Evolutionary conservation across 2,797 vertebrate species (phyloP), one percentile per base, ranked within the genome.

Genomic region (Enteromius unitaeniatus): DNA sequence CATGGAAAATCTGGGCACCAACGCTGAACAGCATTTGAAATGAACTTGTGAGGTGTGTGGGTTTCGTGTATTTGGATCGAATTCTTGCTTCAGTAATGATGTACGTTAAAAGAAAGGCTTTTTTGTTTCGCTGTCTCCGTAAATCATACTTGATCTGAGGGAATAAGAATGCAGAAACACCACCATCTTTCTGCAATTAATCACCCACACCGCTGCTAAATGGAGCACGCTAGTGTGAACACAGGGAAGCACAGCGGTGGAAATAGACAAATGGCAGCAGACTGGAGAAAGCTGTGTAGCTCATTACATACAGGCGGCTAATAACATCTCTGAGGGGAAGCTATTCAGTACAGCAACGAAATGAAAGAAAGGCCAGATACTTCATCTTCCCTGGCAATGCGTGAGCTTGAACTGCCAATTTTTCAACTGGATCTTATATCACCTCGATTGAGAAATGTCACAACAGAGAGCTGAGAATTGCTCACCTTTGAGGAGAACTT

Each of bases 401-500:
- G 64, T 34, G 42, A 37, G 53, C 70, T 62, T 34, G 55, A 49
- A 74, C 19, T 1, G 6, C 15, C 23, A 45, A n/a, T 81, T 72
- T 72, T 51, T 70, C 53, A 62, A 9, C 19, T 51, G 13, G n/a
- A 37, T 82, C 70, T 65, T 49, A 74, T 10, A 51, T 64, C 45
- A 51, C 53, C 42, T 49, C 13, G 47, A 13, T 13, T 74, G 70
- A 37, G 42, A 49, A 73, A 81, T 23, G 17, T n/a, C 40, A 60
- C 28, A 60, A 53, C 15, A 76, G 73, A 34, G 40, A 47, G 49
- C 13, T 45, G 26, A 51, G 6, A 45, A 37, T 13, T 74, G 23
- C 64, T 31, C 23, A 99, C 98, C 96, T 99, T 99, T 78, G 97
- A 97, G 2, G 98, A 98, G 92, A 99, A 99, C 90, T 99, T 99